Conservation (phyloP, 2,797 vertebrate species). For the Onychomys leucogaster region DNA sequence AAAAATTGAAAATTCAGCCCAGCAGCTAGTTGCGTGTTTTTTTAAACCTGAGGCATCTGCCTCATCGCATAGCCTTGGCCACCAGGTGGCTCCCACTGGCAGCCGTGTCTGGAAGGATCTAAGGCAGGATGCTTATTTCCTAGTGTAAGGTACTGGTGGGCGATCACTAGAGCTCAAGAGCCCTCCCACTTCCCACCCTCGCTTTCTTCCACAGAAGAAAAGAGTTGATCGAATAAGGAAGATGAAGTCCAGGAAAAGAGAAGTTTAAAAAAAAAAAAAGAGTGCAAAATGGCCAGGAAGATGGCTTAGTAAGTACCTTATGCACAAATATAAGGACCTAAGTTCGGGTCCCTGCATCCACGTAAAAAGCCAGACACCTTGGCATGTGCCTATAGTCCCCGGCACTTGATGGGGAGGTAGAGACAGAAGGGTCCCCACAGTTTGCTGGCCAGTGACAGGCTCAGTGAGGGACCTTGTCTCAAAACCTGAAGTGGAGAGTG, state of each 20-base stretch:
- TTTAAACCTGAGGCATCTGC: not conserved
- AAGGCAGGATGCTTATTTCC: not conserved
- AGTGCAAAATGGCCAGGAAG: not conserved
- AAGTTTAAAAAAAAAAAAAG: not conserved
- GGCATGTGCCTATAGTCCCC: not conserved
- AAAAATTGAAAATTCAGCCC: not conserved
- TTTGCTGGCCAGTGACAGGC: not conserved
- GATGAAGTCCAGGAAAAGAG: not conserved
- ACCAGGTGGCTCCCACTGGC: constrained; percentile 16
- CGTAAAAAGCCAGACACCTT: not conserved
- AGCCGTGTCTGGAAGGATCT: not conserved
- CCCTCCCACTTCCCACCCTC: not conserved
- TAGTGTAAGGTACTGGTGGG: not conserved
- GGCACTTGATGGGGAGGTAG: not conserved
- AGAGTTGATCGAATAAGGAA: not conserved
- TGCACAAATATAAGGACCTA: not conserved
- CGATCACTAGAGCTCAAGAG: not conserved
- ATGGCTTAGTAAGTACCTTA: not conserved
- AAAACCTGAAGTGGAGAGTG: not conserved
- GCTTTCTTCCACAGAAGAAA: not conserved
- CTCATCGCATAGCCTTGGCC: not conserved
- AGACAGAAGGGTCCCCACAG: not conserved
- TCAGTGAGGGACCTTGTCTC: not conserved
- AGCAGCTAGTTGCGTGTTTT: not conserved
- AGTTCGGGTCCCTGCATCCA: not conserved